phyloP scores from a whole-genome alignment of 2,113 vertebrate genomes.

The Pluvianellus socialis region DNA sequence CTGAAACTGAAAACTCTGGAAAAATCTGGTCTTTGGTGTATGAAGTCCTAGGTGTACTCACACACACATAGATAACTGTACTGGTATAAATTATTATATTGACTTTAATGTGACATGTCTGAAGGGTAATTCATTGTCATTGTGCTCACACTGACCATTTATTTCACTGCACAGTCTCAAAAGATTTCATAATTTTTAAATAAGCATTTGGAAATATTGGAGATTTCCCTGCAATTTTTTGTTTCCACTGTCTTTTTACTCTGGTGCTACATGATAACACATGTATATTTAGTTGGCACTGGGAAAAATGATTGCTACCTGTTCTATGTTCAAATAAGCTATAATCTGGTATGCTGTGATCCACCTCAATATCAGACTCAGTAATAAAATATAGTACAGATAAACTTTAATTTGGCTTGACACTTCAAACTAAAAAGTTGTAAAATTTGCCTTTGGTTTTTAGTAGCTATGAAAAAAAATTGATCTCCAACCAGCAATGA shows the following conservation, averaged over 20 bases:
- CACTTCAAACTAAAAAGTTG: slow-evolving; percentile 22
- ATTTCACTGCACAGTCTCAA: neutral
- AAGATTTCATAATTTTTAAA: neutral
- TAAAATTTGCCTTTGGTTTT: slow-evolving; percentile 55
- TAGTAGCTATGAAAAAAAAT: slow-evolving; percentile 26
- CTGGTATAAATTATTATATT: neutral
- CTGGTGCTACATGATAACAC: neutral
- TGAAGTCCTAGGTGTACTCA: neutral
- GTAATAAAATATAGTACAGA: slow-evolving; percentile 2
- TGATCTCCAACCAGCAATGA: neutral
- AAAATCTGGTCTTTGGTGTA: neutral
- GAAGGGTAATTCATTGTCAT: neutral
- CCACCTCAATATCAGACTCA: neutral
- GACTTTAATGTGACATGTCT: neutral
- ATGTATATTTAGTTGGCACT: neutral
- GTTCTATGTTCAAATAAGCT: neutral
- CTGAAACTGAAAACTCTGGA: neutral
- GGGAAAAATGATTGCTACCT: neutral
- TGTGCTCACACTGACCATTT: neutral
- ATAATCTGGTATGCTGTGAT: neutral
- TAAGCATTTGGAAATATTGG: neutral
- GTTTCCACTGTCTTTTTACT: neutral
- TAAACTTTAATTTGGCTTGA: slow-evolving; percentile 40
- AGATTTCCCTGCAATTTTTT: neutral
- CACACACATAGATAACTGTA: neutral